Evolutionary conservation across 2,113 vertebrate genomes (phyloP), one percentile per base, ranked within the genome.

Genomic region (Rhinolophus sinicus): DNA sequence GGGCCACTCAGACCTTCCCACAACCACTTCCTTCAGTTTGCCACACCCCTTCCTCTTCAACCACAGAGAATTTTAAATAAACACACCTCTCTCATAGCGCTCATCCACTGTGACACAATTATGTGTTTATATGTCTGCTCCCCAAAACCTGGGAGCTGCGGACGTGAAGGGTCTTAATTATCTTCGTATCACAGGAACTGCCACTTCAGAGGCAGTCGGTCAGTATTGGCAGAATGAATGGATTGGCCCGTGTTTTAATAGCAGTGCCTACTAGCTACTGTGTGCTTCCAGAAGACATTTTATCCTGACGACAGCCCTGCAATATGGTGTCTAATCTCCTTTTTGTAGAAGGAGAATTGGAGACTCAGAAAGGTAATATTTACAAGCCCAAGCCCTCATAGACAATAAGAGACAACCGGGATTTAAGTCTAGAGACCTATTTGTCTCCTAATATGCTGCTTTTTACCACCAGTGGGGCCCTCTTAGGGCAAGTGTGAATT

Each of bases 31-130:
- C 52, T 88, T 19, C 82, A 88, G 54, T 77, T 85, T n/a, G n/a
- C 64, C 76, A 22, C 54, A 8, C 80, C 78, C 47, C 75, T 87
- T 90, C 78, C 93, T 93, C 35, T 87, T 67, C 40, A 83, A 72
- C 60, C 86, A 69, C 70, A 70, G 60, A 90, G 73, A 82, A 84
- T 73, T 50, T 30, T 2, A 73, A 28, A 70, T 1, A 73, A 28
- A 70, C n/a, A 38, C 1, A 18, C 11, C 24, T n/a, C 89, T 44
- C 58, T 44, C 4, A 21, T 12, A 24, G 67, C 35, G 14, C 19
- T 30, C 54, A 56, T 64, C 58, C 21, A 9, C 10, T 2, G n/a
- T 40, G 26, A 5, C 64, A 19, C n/a, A 13, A 5, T 10, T 24
- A 2, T 33, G 5, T 54, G 33, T 44, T 22, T 81, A 50, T 5